These are phyloP conservation scores for Nesoenas mayeri DNA, from an alignment of 2,113 vertebrate genomes.

Conservation along the genomic window DNA sequence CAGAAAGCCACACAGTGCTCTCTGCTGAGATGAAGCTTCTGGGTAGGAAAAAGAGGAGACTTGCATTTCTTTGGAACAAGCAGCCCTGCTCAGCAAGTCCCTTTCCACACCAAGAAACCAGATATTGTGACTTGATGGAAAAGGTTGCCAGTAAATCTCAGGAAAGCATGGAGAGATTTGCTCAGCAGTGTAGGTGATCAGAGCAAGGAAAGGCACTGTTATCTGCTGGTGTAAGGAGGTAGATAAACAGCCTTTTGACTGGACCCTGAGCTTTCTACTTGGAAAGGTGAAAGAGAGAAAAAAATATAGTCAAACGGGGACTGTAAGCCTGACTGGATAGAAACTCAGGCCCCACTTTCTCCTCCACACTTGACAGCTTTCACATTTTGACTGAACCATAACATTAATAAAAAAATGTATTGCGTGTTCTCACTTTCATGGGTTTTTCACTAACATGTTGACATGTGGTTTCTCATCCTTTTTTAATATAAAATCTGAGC, in stretches of 20 bases:
- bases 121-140: not conserved
- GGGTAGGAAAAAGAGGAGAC: not conserved
- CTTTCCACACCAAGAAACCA: not conserved
- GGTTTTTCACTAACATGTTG: not conserved
- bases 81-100: not conserved
- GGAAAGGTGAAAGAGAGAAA: not conserved
- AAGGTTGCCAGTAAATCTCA: not conserved
- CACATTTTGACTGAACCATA: not conserved
- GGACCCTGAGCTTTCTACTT: not conserved
- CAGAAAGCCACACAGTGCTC: not conserved
- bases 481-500: not conserved
- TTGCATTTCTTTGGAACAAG: not conserved
- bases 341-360: not conserved
- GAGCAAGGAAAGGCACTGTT: not conserved
- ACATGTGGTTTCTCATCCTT: not conserved
- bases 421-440: not conserved
- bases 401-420: constrained; percentile 3
- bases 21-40: not conserved
- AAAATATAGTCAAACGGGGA: not conserved
- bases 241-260: not conserved
- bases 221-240: not conserved
- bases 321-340: not conserved
- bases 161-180: not conserved
- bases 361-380: not conserved
- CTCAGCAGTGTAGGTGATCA: not conserved